A percentile compares a stretch with the other conserved stretches of the same genome.
Conservation (phyloP, 2,113 vertebrate species). For the Varanus komodoensis region DNA sequence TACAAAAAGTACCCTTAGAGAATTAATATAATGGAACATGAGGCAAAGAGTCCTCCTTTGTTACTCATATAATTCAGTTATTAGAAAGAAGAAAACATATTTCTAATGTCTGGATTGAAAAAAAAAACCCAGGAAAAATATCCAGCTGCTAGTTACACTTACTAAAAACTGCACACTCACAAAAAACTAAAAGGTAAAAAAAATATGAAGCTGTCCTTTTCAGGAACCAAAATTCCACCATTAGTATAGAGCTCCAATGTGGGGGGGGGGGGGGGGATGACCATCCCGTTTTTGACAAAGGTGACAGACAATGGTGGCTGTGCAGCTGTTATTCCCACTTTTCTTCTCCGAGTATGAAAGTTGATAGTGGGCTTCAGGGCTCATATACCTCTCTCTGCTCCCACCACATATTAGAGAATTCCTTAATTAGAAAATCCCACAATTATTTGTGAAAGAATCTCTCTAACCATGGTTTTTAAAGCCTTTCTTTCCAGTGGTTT, state of each 20-base stretch:
- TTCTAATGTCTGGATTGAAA: conserved; percentile 36
- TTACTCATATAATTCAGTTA: neutral
- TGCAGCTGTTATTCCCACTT: neutral
- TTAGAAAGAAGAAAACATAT: conserved; percentile 13
- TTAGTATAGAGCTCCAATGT: neutral
- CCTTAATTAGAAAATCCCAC: neutral
- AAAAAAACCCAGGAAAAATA: conserved; percentile 33
- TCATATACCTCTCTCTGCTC: neutral
- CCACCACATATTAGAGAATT: neutral
- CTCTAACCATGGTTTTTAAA: neutral
- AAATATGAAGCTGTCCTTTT: conserved; percentile 14
- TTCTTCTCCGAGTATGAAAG: neutral
- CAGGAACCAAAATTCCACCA: neutral
- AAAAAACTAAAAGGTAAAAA: neutral
- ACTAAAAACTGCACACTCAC: neutral
- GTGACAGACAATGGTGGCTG: neutral
- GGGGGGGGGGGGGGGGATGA: neutral
- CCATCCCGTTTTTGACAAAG: neutral
- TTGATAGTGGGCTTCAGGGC: neutral
- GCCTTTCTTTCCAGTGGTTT: neutral
- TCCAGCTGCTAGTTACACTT: conserved; percentile 18
- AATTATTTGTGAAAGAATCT: neutral
- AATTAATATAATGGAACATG: conserved; percentile 54
- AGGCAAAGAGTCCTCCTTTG: conserved; percentile 36
- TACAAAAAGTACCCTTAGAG: conserved; percentile 56